Evolutionary conservation across 2,888 invertebrate genomes (phyloP), one percentile per base, ranked within the genome.

Genomic region (Eupithecia inturbata): DNA sequence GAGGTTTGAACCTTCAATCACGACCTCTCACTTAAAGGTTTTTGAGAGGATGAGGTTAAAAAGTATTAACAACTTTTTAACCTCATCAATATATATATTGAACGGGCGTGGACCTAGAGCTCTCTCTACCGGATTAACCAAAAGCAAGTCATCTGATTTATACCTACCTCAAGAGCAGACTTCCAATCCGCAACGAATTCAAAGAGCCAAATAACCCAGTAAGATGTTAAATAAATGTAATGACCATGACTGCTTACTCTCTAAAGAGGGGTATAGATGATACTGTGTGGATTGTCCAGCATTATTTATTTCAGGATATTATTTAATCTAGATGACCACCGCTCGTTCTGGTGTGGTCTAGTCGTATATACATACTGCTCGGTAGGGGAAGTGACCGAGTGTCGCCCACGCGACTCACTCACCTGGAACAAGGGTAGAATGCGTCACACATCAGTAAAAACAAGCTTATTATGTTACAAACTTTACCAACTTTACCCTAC

Each of bases 351-450:
- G 7, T n/a, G 16, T 66, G 26, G 36, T 6, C 26, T 64, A 19
- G 63, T 64, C 22, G 22, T 63, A 49, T 5, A 26, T 57, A 64
- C 53, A 69, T 64, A 39, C 53, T 41, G 72, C 75, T 77, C 81
- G 82, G 81, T 82, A 82, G 86, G 86, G 88, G 85, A 79, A 80
- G 77, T 81, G 83, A 83, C 83, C 88, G 80, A 85, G 57, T 57
- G 14, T 57, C 78, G 83, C 84, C 82, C 81, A 76, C 82, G 80
- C 83, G 86, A 87, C 81, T 89, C 90, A 86, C 90, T 91, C 89
- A 90, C 91, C 89, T 91, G 90, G 74, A 90, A 90, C 89, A 90
- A 89, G 85, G 83, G 84, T 82, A 81, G 80, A 85, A 86, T 82
- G 82, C 80, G 82, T 83, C 83, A 84, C 83, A 62, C 28, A 62